Conservation (phyloP, 2,888 invertebrate genomes). For the Dolomedes plantarius region DNA sequence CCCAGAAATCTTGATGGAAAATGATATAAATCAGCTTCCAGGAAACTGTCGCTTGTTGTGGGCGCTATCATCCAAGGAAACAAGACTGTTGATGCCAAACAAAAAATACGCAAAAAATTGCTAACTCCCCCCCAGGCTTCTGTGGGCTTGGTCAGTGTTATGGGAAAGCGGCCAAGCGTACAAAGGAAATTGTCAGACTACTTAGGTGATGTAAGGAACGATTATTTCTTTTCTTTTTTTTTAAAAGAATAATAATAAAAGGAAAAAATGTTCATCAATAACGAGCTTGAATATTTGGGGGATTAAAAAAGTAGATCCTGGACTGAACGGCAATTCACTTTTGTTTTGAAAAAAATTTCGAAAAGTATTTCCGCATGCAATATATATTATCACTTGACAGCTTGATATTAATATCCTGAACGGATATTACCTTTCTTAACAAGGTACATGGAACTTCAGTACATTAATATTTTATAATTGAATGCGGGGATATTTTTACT, state of each 20-base stretch:
- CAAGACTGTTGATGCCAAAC: neutral
- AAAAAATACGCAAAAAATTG: conserved; percentile 23
- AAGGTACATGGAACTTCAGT: too few relatives aligned
- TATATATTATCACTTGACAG: neutral
- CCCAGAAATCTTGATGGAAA: neutral
- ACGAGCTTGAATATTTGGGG: neutral
- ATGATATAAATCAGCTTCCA: conserved; percentile 35
- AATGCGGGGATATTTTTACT: too few relatives aligned
- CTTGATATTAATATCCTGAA: too few relatives aligned
- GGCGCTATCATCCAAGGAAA: conserved; percentile 13
- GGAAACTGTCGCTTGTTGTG: conserved; percentile 21
- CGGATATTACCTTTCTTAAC: too few relatives aligned
- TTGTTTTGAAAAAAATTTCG: neutral
- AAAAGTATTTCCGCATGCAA: neutral
- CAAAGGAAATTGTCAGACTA: conserved; percentile 15
- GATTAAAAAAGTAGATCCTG: too few relatives aligned
- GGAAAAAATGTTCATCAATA: neutral
- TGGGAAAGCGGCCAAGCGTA: conserved; percentile 34
- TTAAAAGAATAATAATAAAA: neutral
- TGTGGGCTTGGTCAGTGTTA: conserved; percentile 41
- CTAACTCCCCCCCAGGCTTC: conserved; percentile 7
- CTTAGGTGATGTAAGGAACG: neutral
- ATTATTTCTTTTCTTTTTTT: neutral
- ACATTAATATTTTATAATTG: too few relatives aligned
- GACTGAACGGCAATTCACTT: neutral